Evolutionary conservation across 2,113 vertebrate species (phyloP).

Genomic region (Poecilia latipinna): DNA sequence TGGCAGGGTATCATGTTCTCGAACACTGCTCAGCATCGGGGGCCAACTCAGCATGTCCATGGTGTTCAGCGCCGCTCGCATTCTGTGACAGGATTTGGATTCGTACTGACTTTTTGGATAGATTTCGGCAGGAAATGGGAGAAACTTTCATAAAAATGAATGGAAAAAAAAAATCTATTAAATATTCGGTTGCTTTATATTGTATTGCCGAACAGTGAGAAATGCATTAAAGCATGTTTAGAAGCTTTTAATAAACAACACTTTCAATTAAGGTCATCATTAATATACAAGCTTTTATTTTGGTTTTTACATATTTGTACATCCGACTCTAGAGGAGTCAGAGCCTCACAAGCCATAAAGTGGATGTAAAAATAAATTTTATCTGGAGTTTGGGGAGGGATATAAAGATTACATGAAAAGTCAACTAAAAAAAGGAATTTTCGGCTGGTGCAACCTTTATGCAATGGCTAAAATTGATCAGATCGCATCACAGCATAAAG

Average conservation of each 20-base stretch:
- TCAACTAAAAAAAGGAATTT: too few species aligned
- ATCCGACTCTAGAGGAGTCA: too few species aligned
- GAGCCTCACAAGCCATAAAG: too few species aligned
- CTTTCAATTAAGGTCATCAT: too few species aligned
- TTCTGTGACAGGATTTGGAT: neutral
- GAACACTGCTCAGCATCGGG: neutral
- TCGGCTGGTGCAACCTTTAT: too few species aligned
- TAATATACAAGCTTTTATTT: neutral
- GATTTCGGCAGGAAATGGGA: neutral
- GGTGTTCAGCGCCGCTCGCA: neutral
- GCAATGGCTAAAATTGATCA: neutral
- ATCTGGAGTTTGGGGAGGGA: too few species aligned
- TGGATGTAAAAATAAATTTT: too few species aligned
- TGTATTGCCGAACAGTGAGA: neutral
- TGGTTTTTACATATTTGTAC: too few species aligned
- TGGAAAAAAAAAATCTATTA: neutral
- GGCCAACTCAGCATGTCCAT: neutral
- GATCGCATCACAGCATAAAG: too few species aligned
- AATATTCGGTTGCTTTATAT: neutral
- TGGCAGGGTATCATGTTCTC: constrained; percentile 5
- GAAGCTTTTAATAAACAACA: too few species aligned
- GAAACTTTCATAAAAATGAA: neutral
- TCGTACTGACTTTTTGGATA: neutral
- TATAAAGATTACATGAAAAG: too few species aligned
- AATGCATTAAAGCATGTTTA: too few species aligned